A percentile compares a stretch with the other conserved stretches of the same genome.
These are phyloP conservation scores for Polypterus bichir DNA, from an alignment of 2,113 vertebrate genomes.

Conservation along the genomic window DNA sequence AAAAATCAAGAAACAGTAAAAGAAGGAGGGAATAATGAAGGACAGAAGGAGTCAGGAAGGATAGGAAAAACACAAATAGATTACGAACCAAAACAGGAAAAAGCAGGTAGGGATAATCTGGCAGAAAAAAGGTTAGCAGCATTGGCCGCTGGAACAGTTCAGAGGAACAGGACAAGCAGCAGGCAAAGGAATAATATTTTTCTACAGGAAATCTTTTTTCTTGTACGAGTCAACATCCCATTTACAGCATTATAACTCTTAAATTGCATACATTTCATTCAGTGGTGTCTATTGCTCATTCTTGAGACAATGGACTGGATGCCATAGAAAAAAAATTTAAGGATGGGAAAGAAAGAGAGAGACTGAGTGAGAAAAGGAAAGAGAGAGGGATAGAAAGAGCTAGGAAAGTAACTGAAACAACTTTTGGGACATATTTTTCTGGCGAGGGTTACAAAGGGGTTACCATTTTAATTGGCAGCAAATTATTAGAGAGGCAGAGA, in stretches of 20 bases:
- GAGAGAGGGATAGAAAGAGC: slow-evolving; percentile 10
- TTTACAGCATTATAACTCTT: no score
- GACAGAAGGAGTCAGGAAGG: slow-evolving; percentile 8
- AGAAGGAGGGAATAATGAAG: neutral
- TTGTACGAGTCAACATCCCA: no score
- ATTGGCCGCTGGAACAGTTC: no score
- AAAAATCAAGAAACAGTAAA: slow-evolving; percentile 9
- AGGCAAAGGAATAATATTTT: no score
- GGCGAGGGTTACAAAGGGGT: neutral
- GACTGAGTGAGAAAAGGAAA: slow-evolving; percentile 10
- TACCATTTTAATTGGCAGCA: neutral
- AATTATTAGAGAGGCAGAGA: neutral
- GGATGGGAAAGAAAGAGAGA: neutral
- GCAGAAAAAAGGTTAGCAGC: no score
- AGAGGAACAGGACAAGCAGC: no score
- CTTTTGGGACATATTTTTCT: neutral
- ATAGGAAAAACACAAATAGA: slow-evolving; percentile 6
- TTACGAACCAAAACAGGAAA: neutral
- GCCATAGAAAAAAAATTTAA: no score
- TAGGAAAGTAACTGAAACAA: neutral
- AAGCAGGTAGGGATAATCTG: neutral
- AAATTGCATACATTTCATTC: no score
- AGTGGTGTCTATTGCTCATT: no score
- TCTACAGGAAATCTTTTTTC: no score
- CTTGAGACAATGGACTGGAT: no score